These are phyloP conservation scores for Drosophila miranda DNA, from an alignment of 1,140 invertebrate species.

Conservation along the genomic window DNA sequence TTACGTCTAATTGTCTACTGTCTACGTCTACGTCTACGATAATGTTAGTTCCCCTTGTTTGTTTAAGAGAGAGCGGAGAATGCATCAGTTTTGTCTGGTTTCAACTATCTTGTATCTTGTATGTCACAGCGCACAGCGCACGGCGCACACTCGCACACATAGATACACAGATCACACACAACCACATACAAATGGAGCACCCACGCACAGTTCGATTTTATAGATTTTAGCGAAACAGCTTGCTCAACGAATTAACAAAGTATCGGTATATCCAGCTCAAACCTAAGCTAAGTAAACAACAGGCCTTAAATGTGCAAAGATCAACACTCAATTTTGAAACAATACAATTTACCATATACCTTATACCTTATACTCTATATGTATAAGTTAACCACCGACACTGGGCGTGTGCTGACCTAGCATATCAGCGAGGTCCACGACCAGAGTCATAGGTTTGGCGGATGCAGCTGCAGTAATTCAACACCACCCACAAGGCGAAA, in stretches of 20 bases:
- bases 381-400: too few relatives aligned
- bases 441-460: too few relatives aligned
- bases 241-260: slow-evolving; percentile 9
- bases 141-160: slow-evolving; percentile 20
- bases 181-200: slow-evolving; percentile 13
- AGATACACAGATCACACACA: slow-evolving; percentile 8
- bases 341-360: slow-evolving; percentile 47
- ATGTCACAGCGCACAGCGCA: slow-evolving; percentile 33
- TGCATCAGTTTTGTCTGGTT: slow-evolving; percentile 75
- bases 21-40: slow-evolving; percentile 8
- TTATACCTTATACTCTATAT: slow-evolving; percentile 3
- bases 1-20: slow-evolving; percentile 33
- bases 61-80: slow-evolving; percentile 31
- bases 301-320: slow-evolving; percentile 80
- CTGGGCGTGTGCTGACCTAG: too few relatives aligned
- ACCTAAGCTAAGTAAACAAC: slow-evolving; percentile 59
- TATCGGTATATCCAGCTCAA: slow-evolving; percentile 11
- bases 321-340: slow-evolving; percentile 68
- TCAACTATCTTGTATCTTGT: slow-evolving; percentile 54
- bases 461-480: too few relatives aligned
- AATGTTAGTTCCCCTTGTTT: slow-evolving; percentile 24
- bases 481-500: too few relatives aligned
- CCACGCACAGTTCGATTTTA: slow-evolving; percentile 20
- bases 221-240: slow-evolving; percentile 44
- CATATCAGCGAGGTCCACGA: too few relatives aligned